Base-by-base conservation (phyloP, 1,140 invertebrate species). In the Centruroides sculpturatus region DNA sequence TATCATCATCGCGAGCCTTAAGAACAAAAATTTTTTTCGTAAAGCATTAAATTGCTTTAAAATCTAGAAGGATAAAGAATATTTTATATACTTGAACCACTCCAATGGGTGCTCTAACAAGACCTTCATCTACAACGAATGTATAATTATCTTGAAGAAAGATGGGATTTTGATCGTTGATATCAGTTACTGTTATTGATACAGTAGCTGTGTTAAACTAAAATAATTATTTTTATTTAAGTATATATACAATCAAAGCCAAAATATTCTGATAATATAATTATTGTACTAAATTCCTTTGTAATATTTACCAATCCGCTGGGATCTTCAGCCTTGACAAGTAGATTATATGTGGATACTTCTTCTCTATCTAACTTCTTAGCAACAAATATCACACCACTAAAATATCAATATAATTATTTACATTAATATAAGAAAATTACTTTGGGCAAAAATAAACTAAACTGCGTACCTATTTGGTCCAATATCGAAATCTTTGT, bases 141-240 rank as follows among this genome's bases (percentile, higher is more conserved):
- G 86, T 74, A 86, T 91, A 92, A 0, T 86, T 86, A 50, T 82
- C 66, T 36, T 82, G 81, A 6, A 85, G 79, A 70, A 92, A 92
- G 66, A 85, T 84, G 35, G 74, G 74, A 58, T 67, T 72, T 64
- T 91, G 89, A 67, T 93, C 89, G 68, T 93, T 92, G 48, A 91
- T 89, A 69, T 92, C 90, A 0, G 86, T 88, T 0, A 94, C 85
- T 70, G 84, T 85, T 23, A 94, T 87, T 68, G 90, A 89, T 0
- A 92, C 84, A 2, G 84, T 89, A 0, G 86, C 84, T 2, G 85
- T 88, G 63, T 82, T 87, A 1, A 83, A 84, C 63, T 66, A 23
- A 23, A 23, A 23, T 23, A 23, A 23, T 23, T 23, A 23, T 23
- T 23, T 23, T 23, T 23, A 23, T 23, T 23, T 23, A 23, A 23